Conservation (phyloP, 2,113 vertebrate species). For the Erythrolamprus reginae region DNA sequence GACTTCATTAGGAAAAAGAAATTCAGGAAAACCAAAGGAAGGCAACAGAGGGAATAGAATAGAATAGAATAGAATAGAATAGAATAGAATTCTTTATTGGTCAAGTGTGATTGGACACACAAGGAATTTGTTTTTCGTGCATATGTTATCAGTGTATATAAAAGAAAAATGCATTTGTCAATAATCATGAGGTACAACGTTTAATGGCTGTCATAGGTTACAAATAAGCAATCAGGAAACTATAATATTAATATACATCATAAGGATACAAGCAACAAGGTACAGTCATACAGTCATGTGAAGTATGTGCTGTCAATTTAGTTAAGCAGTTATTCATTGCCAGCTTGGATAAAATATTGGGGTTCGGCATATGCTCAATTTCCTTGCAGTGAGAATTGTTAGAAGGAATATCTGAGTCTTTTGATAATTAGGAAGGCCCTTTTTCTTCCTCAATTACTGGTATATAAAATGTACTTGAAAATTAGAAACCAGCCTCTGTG, state of each 20-base stretch:
- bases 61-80: too few species aligned
- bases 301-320: not conserved
- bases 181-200: too few species aligned
- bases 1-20: not conserved
- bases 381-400: not conserved
- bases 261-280: too few species aligned
- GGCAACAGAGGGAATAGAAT: not conserved
- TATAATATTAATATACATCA: too few species aligned
- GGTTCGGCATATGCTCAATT: not conserved
- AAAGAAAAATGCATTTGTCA: too few species aligned
- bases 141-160: too few species aligned
- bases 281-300: too few species aligned
- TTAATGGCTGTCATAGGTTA: too few species aligned
- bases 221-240: too few species aligned
- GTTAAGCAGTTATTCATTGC: not conserved
- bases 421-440: not conserved
- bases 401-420: not conserved
- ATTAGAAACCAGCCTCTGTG: not conserved
- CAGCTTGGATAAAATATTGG: not conserved
- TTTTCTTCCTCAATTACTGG: not conserved
- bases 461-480: not conserved
- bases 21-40: not conserved
- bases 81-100: too few species aligned
- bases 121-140: too few species aligned
- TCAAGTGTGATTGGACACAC: too few species aligned